These are phyloP conservation scores for Euclidia mi DNA, from an alignment of 2,888 invertebrate species.

Conservation along the genomic window DNA sequence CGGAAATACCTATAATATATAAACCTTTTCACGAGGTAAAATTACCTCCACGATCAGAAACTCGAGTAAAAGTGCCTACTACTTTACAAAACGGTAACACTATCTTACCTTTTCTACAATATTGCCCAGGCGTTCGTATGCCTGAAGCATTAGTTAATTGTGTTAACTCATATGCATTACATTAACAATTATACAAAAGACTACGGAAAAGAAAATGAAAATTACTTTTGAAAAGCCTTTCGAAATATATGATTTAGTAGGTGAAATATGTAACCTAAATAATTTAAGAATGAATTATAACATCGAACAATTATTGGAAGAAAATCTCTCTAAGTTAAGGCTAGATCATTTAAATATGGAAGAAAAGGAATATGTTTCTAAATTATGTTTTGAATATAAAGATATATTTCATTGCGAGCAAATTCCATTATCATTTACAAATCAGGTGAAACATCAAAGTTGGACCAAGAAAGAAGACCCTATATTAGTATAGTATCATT, in stretches of 20 bases:
- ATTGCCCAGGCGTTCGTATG: background rate
- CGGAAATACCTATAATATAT: constrained; percentile 1
- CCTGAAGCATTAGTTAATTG: background rate
- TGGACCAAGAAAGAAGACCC: constrained; percentile 2
- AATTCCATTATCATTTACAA: constrained; percentile 7
- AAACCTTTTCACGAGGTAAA: background rate
- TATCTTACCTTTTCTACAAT: background rate
- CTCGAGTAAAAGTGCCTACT: background rate
- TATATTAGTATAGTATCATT: too few species aligned
- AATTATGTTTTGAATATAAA: background rate
- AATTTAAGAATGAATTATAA: too few species aligned
- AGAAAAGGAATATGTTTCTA: too few species aligned
- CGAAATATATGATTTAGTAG: too few species aligned
- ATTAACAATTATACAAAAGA: background rate
- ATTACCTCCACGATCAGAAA: background rate
- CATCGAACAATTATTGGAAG: too few species aligned
- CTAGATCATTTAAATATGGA: too few species aligned
- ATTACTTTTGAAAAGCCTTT: too few species aligned
- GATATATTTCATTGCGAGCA: constrained; percentile 7
- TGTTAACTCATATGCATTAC: background rate
- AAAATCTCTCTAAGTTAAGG: too few species aligned
- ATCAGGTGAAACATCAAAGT: constrained; percentile 1
- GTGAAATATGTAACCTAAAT: too few species aligned
- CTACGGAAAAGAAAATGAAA: background rate
- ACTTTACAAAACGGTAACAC: background rate